Evolutionary conservation across 1,140 invertebrate species (phyloP), one percentile per base, ranked within the genome.

Genomic region (Ostrea denselamellosa): DNA sequence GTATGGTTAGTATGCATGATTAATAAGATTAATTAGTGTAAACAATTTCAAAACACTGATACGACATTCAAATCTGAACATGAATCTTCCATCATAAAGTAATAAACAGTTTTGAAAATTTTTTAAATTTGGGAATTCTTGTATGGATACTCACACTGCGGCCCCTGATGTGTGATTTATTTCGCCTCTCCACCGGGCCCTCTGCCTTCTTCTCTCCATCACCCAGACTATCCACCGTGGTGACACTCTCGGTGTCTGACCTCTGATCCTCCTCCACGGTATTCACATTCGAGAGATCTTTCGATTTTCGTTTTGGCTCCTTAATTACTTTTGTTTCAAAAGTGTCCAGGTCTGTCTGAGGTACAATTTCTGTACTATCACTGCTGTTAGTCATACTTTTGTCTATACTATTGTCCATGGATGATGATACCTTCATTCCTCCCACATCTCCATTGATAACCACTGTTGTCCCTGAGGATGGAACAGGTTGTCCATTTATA

Each of bases 261-360:
- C 88, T 88, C 51, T 92, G 90, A 77, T 94, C 93, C n/a, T 89
- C 58, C 9, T 87, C 62, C 28, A 58, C 81, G 28, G 65, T 54
- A n/a, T 68, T 71, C 28, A 86, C 81, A 53, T 87, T 65, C 22
- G 86, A 92, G 4, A 83, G 77, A 88, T 91, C 92, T 68, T 93
- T 86, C 19, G 51, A 44, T 51, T 85, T 84, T 65, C 65, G 77
- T 83, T 88, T 88, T 53, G 87, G 68, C 84, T 90, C 90, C 82
- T 89, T 90, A 1, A 87, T 88, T 53, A 91, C 87, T 87, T 90
- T 91, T 10, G 93, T 93, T 89, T 92, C 93, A 85, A 93, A 91
- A 14, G 93, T 93, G 85, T 94, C 93, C 34, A 94, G 85, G 85
- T 94, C 93, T 22, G 93, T 94, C 58, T 93, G 92, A 71, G 92